A percentile compares a stretch with the other conserved stretches of the same genome.
These are phyloP conservation scores for Pediacus dermestoides DNA, from an alignment of 2,888 invertebrate species.

Conservation along the genomic window DNA sequence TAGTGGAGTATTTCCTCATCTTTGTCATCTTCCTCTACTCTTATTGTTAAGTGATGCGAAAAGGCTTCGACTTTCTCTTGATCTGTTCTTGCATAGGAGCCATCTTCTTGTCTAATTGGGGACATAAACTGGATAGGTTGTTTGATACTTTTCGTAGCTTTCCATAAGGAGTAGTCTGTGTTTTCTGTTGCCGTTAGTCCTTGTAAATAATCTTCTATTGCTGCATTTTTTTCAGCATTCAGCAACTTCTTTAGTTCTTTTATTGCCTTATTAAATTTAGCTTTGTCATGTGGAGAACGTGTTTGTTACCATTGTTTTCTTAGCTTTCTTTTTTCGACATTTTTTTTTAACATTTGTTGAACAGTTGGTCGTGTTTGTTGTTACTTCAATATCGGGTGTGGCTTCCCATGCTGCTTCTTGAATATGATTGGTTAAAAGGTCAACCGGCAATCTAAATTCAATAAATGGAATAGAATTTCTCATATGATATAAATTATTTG, in stretches of 20 bases:
- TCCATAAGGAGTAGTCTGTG: too few relatives aligned
- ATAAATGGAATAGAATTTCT: too few relatives aligned
- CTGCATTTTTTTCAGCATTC: neutral
- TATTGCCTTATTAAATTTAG: neutral
- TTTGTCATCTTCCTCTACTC: too few relatives aligned
- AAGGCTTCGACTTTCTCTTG: too few relatives aligned
- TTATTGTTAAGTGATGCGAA: too few relatives aligned
- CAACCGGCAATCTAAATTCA: too few relatives aligned
- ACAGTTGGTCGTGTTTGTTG: neutral
- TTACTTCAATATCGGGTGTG: neutral
- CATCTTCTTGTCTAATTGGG: too few relatives aligned
- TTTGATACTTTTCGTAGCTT: too few relatives aligned
- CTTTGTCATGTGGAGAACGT: neutral
- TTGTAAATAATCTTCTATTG: neutral
- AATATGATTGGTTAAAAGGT: neutral
- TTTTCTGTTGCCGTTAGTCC: neutral
- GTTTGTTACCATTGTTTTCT: neutral
- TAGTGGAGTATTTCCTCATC: too few relatives aligned
- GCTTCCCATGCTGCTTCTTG: conserved; percentile 1
- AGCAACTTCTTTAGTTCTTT: neutral
- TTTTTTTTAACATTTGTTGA: neutral
- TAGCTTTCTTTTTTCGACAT: neutral
- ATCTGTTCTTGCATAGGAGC: too few relatives aligned
- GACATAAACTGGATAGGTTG: too few relatives aligned
- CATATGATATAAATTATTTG: too few relatives aligned